Percentiles rank a stretch among this genome's conserved stretches.
phyloP scores from a whole-genome alignment of 2,113 vertebrate species.

The Osmerus eperlanus region DNA sequence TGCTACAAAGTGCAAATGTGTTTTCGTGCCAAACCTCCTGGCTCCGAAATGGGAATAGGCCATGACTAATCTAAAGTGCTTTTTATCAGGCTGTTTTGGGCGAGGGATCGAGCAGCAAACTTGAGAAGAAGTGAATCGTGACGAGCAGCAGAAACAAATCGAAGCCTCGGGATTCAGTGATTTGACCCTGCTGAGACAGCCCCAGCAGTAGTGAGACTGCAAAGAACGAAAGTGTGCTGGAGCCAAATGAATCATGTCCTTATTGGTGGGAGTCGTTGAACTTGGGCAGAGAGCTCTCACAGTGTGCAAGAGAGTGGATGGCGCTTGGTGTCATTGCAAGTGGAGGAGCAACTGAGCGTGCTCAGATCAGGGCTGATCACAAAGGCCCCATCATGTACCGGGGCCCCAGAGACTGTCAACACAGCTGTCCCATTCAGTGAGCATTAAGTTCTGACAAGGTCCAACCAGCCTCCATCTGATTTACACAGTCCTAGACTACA shows the following conservation, averaged over 20 bases:
- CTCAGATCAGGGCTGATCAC: constrained; percentile 73
- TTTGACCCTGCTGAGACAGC: too few species aligned
- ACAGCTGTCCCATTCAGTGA: constrained; percentile 71
- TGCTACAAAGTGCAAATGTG: too few species aligned
- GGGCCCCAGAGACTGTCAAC: constrained; percentile 74
- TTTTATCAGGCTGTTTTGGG: background rate
- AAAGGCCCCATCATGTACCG: constrained; percentile 65
- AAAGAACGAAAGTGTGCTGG: constrained; percentile 45
- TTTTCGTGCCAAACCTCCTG: background rate
- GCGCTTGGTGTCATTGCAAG: constrained; percentile 72
- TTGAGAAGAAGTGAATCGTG: background rate
- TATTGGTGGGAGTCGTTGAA: too few species aligned
- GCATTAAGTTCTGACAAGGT: constrained; percentile 32
- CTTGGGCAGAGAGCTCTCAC: constrained; percentile 36
- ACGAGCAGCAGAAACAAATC: too few species aligned
- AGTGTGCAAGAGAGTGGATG: constrained; percentile 40
- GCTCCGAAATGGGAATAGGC: too few species aligned
- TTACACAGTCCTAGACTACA: background rate
- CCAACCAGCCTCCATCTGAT: background rate
- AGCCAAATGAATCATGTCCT: too few species aligned
- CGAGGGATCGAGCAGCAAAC: background rate
- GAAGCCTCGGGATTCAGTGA: too few species aligned
- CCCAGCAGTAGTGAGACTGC: background rate
- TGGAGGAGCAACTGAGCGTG: constrained; percentile 63
- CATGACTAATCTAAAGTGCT: too few species aligned